Evolutionary conservation across 2,888 invertebrate genomes (phyloP).

Genomic region (Sialis fuliginosa): DNA sequence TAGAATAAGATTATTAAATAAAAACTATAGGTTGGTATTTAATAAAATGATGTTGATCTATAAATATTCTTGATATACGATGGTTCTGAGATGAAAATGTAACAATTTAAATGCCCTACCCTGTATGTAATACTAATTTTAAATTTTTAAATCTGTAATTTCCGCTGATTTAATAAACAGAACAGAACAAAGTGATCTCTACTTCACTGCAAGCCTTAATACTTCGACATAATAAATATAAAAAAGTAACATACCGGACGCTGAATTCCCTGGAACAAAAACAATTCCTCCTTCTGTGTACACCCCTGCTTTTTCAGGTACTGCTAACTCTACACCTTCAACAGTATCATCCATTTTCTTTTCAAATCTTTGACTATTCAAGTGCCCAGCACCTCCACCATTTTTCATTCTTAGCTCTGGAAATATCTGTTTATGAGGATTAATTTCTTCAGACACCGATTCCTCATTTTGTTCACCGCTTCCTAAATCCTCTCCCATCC

Average conservation of each 20-base stretch:
- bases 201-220: too few relatives aligned
- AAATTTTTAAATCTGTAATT: too few relatives aligned
- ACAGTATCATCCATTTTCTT: conserved; percentile 6
- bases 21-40: too few relatives aligned
- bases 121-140: too few relatives aligned
- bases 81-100: too few relatives aligned
- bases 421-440: conserved; percentile 9
- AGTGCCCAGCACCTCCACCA: neutral
- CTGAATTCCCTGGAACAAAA: conserved; percentile 23
- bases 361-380: neutral
- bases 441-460: neutral
- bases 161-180: too few relatives aligned
- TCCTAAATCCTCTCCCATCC: conserved; percentile 16
- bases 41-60: too few relatives aligned
- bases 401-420: conserved; percentile 15
- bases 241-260: conserved; percentile 9
- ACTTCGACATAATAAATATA: neutral
- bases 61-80: too few relatives aligned
- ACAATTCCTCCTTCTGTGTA: conserved; percentile 46
- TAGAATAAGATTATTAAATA: too few relatives aligned
- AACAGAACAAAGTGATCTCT: too few relatives aligned
- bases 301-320: conserved; percentile 18
- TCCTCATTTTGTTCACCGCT: conserved; percentile 21
- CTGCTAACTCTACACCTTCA: conserved; percentile 6
- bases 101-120: too few relatives aligned